Evolutionary conservation across 2,113 vertebrate species (phyloP).

Genomic region (Cololabis saira): DNA sequence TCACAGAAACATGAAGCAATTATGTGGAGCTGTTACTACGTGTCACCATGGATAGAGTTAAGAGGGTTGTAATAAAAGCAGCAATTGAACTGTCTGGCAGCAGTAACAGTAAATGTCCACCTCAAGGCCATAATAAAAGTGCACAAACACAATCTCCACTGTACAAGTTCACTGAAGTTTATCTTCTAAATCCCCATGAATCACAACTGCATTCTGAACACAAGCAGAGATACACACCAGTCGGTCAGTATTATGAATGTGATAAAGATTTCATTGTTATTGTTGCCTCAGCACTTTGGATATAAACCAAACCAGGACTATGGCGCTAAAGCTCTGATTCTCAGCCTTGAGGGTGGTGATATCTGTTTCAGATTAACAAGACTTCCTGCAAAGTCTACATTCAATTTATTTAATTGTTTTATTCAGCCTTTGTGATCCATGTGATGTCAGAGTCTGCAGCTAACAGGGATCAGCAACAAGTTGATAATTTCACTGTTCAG

Average conservation of each 20-base stretch:
- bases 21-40: slow-evolving; percentile 12
- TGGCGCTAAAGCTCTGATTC: background rate
- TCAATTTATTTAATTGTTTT: background rate
- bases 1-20: slow-evolving; percentile 13
- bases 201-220: slow-evolving; percentile 7
- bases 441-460: background rate
- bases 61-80: slow-evolving; percentile 41
- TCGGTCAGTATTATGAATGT: background rate
- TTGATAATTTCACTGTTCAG: background rate
- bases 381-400: background rate
- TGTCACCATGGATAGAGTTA: slow-evolving; percentile 18
- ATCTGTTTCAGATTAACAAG: background rate
- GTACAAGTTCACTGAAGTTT: slow-evolving; percentile 3
- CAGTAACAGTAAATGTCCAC: slow-evolving; percentile 24
- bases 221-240: background rate
- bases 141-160: slow-evolving; percentile 17
- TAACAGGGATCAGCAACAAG: slow-evolving; percentile 7
- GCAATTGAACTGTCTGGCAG: slow-evolving; percentile 43
- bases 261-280: slow-evolving; percentile 1
- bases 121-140: slow-evolving; percentile 26
- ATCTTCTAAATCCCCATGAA: slow-evolving; percentile 19
- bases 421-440: background rate
- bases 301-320: background rate
- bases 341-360: background rate
- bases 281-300: background rate